Evolutionary conservation across 2,113 vertebrate species (phyloP), one percentile per base, ranked within the genome.

Genomic region (Aleadryas rufinucha): DNA sequence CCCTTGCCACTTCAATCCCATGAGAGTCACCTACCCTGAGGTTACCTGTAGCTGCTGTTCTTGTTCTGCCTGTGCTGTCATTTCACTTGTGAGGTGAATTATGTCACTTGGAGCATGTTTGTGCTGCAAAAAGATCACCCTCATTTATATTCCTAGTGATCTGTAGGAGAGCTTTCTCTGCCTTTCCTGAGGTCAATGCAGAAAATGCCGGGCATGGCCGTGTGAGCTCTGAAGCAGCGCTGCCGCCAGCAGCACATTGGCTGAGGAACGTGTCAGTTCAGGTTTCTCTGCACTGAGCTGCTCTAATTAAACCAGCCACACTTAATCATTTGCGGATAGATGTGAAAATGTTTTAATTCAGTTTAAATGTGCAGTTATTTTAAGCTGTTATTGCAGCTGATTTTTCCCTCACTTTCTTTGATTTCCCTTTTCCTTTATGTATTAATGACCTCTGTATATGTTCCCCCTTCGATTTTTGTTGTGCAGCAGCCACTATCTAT

Each of bases 151-250:
- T 68, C 33, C 13, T 23, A 28, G 49, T 27, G 39, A 59, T 30
- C 7, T 57, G 31, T 31, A 33, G 10, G 15, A 57, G 21, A 54
- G 61, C 5, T 14, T n/a, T 37, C 11, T 27, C 17, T 47, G 56
- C 15, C 23, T 75, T 85, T 83, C 37, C 35, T 30, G 37, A 26
- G 56, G 20, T 37, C 16, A 5, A 0, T 16, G 75, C 30, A 54
- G 59, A 61, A 66, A 17, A 33, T 0, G 0, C 30, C 1, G 0
- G 4, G 18, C 9, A 27, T 23, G 22, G 45, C 37, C 7, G 1
- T 23, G 33, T 39, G 41, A 35, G 61, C 47, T 66, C 5, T 30
- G 50, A 20, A 53, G 57, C 6, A 47, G 61, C 30, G 1, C 53
- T 60, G 45, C 45, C 0, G 7, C 69, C 53, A 35, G 61, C 39